phyloP scores from a whole-genome alignment of 2,113 vertebrate genomes.

The Cololabis saira region DNA sequence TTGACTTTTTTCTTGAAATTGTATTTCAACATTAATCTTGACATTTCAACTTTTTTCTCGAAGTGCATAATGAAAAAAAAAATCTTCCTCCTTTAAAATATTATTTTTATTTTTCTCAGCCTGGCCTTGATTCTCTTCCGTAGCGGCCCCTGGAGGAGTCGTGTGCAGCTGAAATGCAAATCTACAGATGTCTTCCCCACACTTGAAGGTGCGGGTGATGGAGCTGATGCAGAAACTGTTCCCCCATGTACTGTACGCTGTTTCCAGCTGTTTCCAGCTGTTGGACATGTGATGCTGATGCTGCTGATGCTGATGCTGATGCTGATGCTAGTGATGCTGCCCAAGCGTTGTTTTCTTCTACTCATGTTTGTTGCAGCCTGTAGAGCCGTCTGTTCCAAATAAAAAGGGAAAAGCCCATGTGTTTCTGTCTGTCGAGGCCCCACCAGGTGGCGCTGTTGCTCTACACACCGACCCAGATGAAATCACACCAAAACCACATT shows the following conservation, averaged over 20 bases:
- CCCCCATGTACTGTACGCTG: slow-evolving; percentile 9
- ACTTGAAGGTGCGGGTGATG: background rate
- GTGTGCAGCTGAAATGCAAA: slow-evolving; percentile 19
- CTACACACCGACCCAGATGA: slow-evolving; percentile 37
- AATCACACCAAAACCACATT: slow-evolving; percentile 8
- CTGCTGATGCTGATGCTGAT: too few relatives aligned
- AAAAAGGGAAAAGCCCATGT: slow-evolving; percentile 9
- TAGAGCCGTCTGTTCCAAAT: slow-evolving; percentile 36
- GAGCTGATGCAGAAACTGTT: background rate
- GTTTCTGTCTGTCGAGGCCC: background rate
- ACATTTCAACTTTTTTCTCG: too few relatives aligned
- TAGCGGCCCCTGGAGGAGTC: too few relatives aligned
- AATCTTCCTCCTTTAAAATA: too few relatives aligned
- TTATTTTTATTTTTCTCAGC: too few relatives aligned
- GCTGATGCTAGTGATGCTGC: slow-evolving; percentile 24
- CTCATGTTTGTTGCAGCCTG: slow-evolving; percentile 24
- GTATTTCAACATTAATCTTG: too few relatives aligned
- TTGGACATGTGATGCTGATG: slow-evolving; percentile 3
- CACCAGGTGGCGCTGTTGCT: slow-evolving; percentile 66
- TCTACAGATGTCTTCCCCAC: background rate
- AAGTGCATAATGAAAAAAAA: too few relatives aligned
- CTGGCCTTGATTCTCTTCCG: too few relatives aligned
- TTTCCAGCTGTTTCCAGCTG: slow-evolving; percentile 7
- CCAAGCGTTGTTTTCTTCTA: slow-evolving; percentile 38
- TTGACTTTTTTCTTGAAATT: too few relatives aligned